Percentiles rank a stretch among this genome's conserved stretches.
These are phyloP conservation scores for Epicampocera succincta DNA, from an alignment of 2,888 invertebrate genomes.

Conservation along the genomic window DNA sequence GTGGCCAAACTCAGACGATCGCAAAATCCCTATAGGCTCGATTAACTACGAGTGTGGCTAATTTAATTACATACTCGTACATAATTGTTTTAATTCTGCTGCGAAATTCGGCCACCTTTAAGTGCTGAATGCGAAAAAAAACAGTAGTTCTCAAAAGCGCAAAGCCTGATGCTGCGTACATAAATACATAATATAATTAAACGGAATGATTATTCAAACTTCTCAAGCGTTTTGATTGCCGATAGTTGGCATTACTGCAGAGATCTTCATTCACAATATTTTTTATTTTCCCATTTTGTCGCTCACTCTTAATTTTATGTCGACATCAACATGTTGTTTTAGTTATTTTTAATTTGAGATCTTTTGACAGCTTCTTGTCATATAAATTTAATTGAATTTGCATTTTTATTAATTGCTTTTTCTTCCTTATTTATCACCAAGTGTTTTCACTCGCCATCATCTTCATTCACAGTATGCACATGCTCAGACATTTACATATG, in stretches of 20 bases:
- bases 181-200: no score
- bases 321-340: slow-evolving; percentile 69
- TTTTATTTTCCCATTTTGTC: slow-evolving; percentile 1
- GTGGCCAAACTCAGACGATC: slow-evolving; percentile 44
- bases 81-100: not conserved
- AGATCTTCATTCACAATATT: no score
- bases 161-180: no score
- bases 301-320: slow-evolving; percentile 4
- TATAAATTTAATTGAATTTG: slow-evolving; percentile 81
- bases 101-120: not conserved
- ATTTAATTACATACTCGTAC: slow-evolving; percentile 40
- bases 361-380: slow-evolving; percentile 80
- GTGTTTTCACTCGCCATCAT: no score
- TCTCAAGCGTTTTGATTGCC: no score
- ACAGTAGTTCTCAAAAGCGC: no score
- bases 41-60: slow-evolving; percentile 53
- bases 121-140: no score
- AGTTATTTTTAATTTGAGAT: slow-evolving; percentile 80
- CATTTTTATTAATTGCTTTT: slow-evolving; percentile 80
- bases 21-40: not conserved
- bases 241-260: no score
- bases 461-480: no score
- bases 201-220: no score
- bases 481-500: no score
- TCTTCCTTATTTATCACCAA: slow-evolving; percentile 52